Conservation (phyloP, 2,113 vertebrate genomes). For the Gambusia holbrooki region DNA sequence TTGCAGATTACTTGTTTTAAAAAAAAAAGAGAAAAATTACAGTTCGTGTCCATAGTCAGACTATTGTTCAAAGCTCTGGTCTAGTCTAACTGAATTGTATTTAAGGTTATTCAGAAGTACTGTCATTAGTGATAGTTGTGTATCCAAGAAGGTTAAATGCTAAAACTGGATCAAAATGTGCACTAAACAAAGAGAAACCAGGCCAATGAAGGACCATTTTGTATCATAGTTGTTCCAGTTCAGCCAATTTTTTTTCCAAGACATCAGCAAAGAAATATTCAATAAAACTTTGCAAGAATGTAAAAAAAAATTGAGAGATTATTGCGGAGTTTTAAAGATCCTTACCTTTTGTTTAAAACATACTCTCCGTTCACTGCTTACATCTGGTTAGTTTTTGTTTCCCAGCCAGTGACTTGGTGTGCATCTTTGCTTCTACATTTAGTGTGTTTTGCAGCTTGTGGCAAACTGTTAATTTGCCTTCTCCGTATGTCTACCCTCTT, state of each 20-base stretch:
- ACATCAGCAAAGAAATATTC: slow-evolving; percentile 29
- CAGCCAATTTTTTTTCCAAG: neutral
- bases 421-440: slow-evolving; percentile 24
- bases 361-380: neutral
- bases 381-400: slow-evolving; percentile 14
- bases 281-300: neutral
- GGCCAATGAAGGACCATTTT: too few relatives aligned
- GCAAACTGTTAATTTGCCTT: slow-evolving; percentile 34
- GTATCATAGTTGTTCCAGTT: too few relatives aligned
- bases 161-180: too few relatives aligned
- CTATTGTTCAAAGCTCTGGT: too few relatives aligned
- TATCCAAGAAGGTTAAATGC: too few relatives aligned
- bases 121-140: too few relatives aligned
- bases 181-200: too few relatives aligned
- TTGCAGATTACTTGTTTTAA: too few relatives aligned
- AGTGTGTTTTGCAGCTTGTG: slow-evolving; percentile 42
- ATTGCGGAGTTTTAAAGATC: slow-evolving; percentile 13
- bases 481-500: slow-evolving; percentile 29
- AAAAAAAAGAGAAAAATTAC: too few relatives aligned
- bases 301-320: slow-evolving; percentile 5
- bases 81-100: too few relatives aligned
- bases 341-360: slow-evolving; percentile 24
- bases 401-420: slow-evolving; percentile 4
- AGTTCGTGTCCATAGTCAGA: too few relatives aligned
- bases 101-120: too few relatives aligned